Percentiles rank a stretch among this genome's conserved stretches.
Evolutionary conservation across 2,888 invertebrate genomes (phyloP).

Genomic region (Aethes cnicana): DNA sequence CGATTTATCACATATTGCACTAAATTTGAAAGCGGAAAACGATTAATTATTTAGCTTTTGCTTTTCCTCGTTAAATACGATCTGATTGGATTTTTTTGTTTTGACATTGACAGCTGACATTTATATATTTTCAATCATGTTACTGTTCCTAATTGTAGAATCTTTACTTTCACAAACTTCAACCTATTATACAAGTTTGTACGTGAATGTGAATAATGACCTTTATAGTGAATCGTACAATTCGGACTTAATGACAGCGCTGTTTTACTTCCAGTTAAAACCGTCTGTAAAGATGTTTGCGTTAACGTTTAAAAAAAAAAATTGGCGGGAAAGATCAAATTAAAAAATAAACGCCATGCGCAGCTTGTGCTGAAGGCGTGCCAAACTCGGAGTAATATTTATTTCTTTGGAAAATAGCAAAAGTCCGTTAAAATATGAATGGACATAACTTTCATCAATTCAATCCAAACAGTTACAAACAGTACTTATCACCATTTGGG

Average conservation of each 20-base stretch:
- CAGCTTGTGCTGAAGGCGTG: background rate
- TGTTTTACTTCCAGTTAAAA: background rate
- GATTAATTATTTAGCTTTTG: constrained; percentile 20
- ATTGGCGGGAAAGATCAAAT: constrained; percentile 2
- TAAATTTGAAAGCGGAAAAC: constrained; percentile 16
- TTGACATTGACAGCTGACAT: constrained; percentile 23
- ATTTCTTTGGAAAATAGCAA: background rate
- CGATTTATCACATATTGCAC: constrained; percentile 20
- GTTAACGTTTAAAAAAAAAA: background rate
- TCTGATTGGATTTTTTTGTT: constrained; percentile 20
- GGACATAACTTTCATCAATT: constrained; percentile 23
- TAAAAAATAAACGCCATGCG: constrained; percentile 3
- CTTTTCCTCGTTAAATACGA: constrained; percentile 23
- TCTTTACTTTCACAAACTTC: no score
- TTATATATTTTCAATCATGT: background rate
- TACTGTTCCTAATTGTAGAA: constrained; percentile 1
- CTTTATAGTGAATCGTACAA: no score
- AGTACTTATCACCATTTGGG: constrained; percentile 58
- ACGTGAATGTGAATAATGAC: no score
- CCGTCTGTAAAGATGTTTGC: background rate
- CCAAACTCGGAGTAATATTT: background rate
- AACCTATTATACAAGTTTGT: no score
- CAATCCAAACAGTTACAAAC: constrained; percentile 44
- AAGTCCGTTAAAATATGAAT: constrained; percentile 10
- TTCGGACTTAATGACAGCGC: no score